A percentile compares a stretch with the other conserved stretches of the same genome.
Evolutionary conservation across 1,140 invertebrate genomes (phyloP).

Genomic region (Tenebrio molitor): DNA sequence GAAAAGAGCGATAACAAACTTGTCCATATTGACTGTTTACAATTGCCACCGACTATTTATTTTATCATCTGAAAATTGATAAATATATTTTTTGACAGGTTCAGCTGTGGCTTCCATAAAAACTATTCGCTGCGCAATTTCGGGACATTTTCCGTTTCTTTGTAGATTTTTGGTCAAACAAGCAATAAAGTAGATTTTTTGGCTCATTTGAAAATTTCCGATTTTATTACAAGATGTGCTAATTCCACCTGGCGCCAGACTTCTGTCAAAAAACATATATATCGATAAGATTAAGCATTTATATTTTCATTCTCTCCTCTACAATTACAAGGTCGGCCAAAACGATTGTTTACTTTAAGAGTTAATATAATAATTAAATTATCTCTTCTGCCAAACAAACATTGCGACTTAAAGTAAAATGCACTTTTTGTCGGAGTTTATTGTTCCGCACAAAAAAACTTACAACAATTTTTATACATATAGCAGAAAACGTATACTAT

Average conservation of each 20-base stretch:
- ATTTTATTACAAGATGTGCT: neutral
- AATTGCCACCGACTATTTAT: neutral
- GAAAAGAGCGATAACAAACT: too few relatives aligned
- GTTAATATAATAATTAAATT: constrained; percentile 9
- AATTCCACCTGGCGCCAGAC: constrained; percentile 22
- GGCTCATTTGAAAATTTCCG: constrained; percentile 3
- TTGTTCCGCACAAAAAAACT: neutral
- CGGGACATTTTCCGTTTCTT: neutral
- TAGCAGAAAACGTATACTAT: too few relatives aligned
- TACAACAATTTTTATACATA: too few relatives aligned
- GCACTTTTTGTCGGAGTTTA: neutral
- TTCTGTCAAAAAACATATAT: neutral
- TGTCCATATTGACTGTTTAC: too few relatives aligned
- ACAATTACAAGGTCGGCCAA: neutral
- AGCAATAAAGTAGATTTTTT: constrained; percentile 15
- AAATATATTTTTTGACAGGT: neutral
- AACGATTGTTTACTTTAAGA: constrained; percentile 9
- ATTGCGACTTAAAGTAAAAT: neutral
- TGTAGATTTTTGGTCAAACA: neutral
- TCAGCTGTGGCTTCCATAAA: constrained; percentile 14
- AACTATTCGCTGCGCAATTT: constrained; percentile 23
- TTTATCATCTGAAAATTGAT: constrained; percentile 6
- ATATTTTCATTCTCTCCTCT: too few relatives aligned
- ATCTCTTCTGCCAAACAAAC: neutral
- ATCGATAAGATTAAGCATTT: constrained; percentile 36